Evolutionary conservation across 2,888 invertebrate genomes (phyloP), one percentile per base, ranked within the genome.

Genomic region (Belgica antarctica): DNA sequence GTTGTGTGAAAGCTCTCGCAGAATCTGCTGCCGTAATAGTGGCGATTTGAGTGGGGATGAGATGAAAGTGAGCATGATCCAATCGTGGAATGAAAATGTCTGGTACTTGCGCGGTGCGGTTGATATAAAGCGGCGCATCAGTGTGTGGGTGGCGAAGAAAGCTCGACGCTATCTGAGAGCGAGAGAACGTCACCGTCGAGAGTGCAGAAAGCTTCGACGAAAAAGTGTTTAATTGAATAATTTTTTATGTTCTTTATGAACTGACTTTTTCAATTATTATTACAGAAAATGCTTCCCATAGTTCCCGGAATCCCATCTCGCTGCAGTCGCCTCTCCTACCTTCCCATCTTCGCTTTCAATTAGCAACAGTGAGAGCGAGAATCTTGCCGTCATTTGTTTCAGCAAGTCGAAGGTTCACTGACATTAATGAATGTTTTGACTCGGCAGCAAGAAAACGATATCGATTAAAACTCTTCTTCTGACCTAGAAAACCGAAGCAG

Each of bases 401-500:
- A 12, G 19, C 27, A 27, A n/a, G 5, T 4, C 31, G 34, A 68
- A 68, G 36, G 68, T 68, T 68, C 68, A 68, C 68, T 68, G 68
- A 68, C 68, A 65, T 68, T 68, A 68, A 68, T 68, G 68, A 68
- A 68, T 68, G 68, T 68, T 68, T 47, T 68, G 68, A 68, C 68
- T 68, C 46, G 68, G 46, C 46, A n/a, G 22, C 12, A 52, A 10
- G n/a, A 25, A 15, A 24, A 15, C 8, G 52, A 68, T 57, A 68
- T 68, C 68, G 68, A 68, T 68, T 68, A 68, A 68, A 68, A 68
- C 57, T 68, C 68, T 57, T 68, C 68, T 34, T 46, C 27, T 68
- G 68, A 68, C 68, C 68, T 68, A 68, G 68, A 68, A 68, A 68
- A 28, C n/a, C n/a, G n/a, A n/a, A n/a, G n/a, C n/a, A n/a, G n/a